A percentile compares a stretch with the other conserved stretches of the same genome.
Conservation (phyloP, 2,113 vertebrate genomes). For the Neoarius graeffei region DNA sequence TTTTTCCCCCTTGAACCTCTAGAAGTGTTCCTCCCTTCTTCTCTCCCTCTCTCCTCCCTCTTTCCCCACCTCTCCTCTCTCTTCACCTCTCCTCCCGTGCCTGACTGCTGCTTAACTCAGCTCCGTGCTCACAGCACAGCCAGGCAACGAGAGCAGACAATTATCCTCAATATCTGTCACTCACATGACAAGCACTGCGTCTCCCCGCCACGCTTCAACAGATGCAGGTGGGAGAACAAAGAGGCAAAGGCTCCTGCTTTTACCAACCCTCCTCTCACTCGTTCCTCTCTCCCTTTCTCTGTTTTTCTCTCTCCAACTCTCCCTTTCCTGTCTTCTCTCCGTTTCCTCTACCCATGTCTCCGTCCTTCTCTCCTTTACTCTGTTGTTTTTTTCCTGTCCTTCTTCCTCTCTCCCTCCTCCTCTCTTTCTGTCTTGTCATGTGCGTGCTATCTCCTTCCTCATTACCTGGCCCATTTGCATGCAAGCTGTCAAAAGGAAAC, state of each 20-base stretch:
- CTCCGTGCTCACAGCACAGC: slow-evolving; percentile 52
- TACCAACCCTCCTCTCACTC: slow-evolving; percentile 47
- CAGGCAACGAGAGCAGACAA: slow-evolving; percentile 54
- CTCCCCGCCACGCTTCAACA: slow-evolving; percentile 52
- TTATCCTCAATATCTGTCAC: slow-evolving; percentile 63
- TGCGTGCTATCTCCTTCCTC: slow-evolving; percentile 36
- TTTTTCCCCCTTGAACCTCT: slow-evolving; percentile 19
- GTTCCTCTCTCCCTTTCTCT: slow-evolving; percentile 29
- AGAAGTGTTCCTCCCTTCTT: slow-evolving; percentile 40
- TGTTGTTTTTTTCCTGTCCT: background rate
- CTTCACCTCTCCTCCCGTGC: slow-evolving; percentile 42
- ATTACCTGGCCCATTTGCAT: slow-evolving; percentile 58
- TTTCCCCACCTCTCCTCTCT: slow-evolving; percentile 28
- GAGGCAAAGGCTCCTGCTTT: slow-evolving; percentile 49
- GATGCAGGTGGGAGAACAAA: slow-evolving; percentile 58
- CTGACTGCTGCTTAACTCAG: slow-evolving; percentile 57
- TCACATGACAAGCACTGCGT: slow-evolving; percentile 58
- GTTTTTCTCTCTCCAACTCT: slow-evolving; percentile 8
- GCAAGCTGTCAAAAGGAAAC: slow-evolving; percentile 53
- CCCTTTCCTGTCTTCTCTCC: slow-evolving; percentile 29
- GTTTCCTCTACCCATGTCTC: slow-evolving; percentile 32
- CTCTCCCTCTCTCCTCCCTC: slow-evolving; percentile 36
- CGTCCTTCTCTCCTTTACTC: slow-evolving; percentile 30
- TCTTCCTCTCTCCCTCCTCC: background rate
- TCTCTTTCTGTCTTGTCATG: slow-evolving; percentile 8